Conservation (phyloP, 2,888 invertebrate genomes). For the Himalopsyche tibetana region DNA sequence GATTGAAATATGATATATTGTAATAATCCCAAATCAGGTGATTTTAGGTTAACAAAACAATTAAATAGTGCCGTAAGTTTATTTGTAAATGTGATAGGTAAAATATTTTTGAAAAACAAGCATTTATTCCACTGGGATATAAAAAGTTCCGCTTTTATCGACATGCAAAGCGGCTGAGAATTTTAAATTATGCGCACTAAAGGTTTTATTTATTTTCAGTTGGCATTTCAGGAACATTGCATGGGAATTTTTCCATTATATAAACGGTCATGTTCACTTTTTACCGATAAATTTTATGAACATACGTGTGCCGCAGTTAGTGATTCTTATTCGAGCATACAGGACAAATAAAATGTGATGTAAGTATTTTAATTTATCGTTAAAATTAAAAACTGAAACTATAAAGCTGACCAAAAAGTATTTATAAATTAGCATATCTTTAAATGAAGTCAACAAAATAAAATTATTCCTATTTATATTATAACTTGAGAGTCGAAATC, state of each 20-base stretch:
- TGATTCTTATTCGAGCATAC: too few species aligned
- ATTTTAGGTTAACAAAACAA: too few species aligned
- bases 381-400: too few species aligned
- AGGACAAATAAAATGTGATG: too few species aligned
- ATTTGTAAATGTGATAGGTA: not conserved
- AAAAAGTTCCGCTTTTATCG: constrained; percentile 57
- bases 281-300: not conserved
- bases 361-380: too few species aligned
- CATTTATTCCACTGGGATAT: not conserved
- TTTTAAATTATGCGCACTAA: constrained; percentile 57
- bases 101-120: not conserved
- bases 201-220: constrained; percentile 47
- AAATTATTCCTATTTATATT: too few species aligned
- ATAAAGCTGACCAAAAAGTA: too few species aligned
- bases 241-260: constrained; percentile 47
- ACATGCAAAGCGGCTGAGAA: constrained; percentile 64
- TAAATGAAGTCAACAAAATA: too few species aligned
- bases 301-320: not conserved
- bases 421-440: too few species aligned
- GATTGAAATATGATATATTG: too few species aligned
- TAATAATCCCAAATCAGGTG: too few species aligned
- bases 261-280: not conserved
- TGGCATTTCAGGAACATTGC: constrained; percentile 52
- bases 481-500: too few species aligned
- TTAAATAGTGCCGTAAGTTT: not conserved